These are phyloP conservation scores for Styela plicata DNA, from an alignment of 23 tunicate genomes.

Conservation along the genomic window DNA sequence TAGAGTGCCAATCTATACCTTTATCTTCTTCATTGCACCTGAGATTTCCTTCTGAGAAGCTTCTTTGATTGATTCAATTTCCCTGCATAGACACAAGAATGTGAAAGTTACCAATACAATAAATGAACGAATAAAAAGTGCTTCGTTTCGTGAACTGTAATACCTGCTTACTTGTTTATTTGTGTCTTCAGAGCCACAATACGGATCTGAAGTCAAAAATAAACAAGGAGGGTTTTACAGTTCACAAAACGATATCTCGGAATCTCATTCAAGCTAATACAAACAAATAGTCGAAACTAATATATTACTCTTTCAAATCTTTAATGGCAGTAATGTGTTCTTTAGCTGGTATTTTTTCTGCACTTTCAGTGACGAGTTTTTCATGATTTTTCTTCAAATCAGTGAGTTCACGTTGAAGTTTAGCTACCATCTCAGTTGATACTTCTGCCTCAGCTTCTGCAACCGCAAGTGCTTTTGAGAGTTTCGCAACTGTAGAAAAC, in stretches of 20 bases:
- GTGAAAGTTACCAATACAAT: too few relatives aligned
- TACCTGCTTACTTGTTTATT: too few relatives aligned
- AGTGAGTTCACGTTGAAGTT: constrained; percentile 37
- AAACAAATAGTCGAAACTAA: neutral
- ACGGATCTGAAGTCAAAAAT: too few relatives aligned
- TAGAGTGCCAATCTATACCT: too few relatives aligned
- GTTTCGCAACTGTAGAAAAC: constrained; percentile 32
- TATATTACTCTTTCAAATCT: constrained; percentile 45
- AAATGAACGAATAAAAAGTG: too few relatives aligned
- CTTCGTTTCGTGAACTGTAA: too few relatives aligned
- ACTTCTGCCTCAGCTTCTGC: constrained; percentile 61
- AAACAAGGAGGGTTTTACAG: too few relatives aligned
- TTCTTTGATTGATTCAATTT: constrained; percentile 59
- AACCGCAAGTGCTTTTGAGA: constrained; percentile 47
- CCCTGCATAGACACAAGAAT: too few relatives aligned
- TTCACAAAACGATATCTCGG: too few relatives aligned
- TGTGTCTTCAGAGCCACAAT: too few relatives aligned
- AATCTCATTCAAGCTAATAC: neutral
- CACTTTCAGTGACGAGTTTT: constrained; percentile 34
- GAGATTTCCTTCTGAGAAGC: constrained; percentile 41
- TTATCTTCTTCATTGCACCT: constrained; percentile 45
- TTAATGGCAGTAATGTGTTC: constrained; percentile 36
- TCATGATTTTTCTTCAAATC: constrained; percentile 44
- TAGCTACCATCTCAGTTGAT: constrained; percentile 39
- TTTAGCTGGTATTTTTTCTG: constrained; percentile 46